Conservation (phyloP, 2,888 invertebrate species). For the Plutella xylostella region DNA sequence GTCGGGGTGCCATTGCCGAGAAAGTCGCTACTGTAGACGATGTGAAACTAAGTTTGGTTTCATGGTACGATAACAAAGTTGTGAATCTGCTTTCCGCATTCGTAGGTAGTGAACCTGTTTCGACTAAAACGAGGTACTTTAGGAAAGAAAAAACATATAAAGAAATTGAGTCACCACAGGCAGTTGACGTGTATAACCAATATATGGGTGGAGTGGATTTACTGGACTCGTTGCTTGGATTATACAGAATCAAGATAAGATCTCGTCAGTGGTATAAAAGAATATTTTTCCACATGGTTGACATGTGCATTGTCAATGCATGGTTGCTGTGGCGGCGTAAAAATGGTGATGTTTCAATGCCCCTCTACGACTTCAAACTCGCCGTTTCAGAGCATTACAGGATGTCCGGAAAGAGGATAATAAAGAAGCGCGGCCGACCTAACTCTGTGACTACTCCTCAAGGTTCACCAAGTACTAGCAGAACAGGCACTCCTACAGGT, state of each 20-base stretch:
- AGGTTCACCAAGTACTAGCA: no score
- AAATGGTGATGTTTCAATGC: no score
- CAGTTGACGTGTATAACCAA: slow-evolving; percentile 18
- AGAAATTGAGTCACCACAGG: slow-evolving; percentile 20
- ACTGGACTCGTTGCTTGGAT: slow-evolving; percentile 21
- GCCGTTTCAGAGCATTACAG: no score
- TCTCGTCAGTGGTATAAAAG: slow-evolving; percentile 24
- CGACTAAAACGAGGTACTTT: slow-evolving; percentile 13
- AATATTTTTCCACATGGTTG: slow-evolving; percentile 23
- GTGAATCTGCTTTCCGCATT: slow-evolving; percentile 21
- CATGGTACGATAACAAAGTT: slow-evolving; percentile 21
- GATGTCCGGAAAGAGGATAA: no score
- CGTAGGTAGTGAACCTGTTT: slow-evolving; percentile 20
- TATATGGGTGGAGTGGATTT: slow-evolving; percentile 24
- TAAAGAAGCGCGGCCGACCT: no score
- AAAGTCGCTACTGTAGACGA: slow-evolving; percentile 11
- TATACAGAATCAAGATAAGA: slow-evolving; percentile 23
- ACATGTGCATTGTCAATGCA: slow-evolving; percentile 19
- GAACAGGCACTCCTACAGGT: no score
- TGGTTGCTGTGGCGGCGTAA: slow-evolving; percentile 22
- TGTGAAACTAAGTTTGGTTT: slow-evolving; percentile 14
- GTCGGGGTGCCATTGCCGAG: slow-evolving; percentile 9
- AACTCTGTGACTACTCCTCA: no score
- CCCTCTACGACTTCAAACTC: no score
- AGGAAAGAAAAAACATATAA: slow-evolving; percentile 18